A percentile compares a stretch with the other conserved stretches of the same genome.
Conservation (phyloP, 1,140 invertebrate species). For the Drosophila sulfurigaster region DNA sequence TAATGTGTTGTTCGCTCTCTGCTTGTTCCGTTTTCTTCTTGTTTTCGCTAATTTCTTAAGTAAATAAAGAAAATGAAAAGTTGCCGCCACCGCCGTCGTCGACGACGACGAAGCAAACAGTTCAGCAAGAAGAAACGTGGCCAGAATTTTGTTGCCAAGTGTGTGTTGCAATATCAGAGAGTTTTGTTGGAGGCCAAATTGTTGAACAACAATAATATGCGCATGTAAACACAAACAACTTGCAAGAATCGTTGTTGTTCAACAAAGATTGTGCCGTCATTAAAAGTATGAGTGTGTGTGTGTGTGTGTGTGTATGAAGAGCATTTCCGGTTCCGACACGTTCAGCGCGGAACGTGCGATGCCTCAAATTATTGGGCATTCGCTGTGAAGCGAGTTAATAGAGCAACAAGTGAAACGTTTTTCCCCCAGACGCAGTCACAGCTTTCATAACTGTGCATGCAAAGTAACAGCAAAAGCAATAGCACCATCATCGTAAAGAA, state of each 20-base stretch:
- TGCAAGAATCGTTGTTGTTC: conserved; percentile 35
- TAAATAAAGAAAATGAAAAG: conserved; percentile 23
- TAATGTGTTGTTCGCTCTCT: not conserved
- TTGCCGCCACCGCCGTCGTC: not conserved
- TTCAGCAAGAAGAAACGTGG: not conserved
- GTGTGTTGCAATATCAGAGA: conserved; percentile 1
- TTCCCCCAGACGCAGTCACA: conserved; percentile 16
- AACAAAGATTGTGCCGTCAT: conserved; percentile 32
- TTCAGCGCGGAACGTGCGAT: conserved; percentile 29
- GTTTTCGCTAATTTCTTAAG: conserved; percentile 14
- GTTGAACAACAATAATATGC: conserved; percentile 33
- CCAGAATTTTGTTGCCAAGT: conserved; percentile 10
- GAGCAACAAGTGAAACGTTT: conserved; percentile 68
- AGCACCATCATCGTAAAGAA: conserved; percentile 7
- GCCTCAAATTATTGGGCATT: conserved; percentile 61
- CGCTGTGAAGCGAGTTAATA: conserved; percentile 65
- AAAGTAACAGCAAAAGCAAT: conserved; percentile 60
- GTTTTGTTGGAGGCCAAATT: conserved; percentile 3
- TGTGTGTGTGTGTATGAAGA: conserved; percentile 15
- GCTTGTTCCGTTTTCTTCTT: not conserved
- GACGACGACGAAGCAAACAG: not conserved
- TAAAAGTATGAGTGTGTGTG: not conserved
- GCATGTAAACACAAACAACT: conserved; percentile 35
- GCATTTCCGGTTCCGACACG: conserved; percentile 37
- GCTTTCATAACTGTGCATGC: conserved; percentile 66